Conservation (phyloP, 2,797 vertebrate genomes). For the Galaxias olidus region DNA sequence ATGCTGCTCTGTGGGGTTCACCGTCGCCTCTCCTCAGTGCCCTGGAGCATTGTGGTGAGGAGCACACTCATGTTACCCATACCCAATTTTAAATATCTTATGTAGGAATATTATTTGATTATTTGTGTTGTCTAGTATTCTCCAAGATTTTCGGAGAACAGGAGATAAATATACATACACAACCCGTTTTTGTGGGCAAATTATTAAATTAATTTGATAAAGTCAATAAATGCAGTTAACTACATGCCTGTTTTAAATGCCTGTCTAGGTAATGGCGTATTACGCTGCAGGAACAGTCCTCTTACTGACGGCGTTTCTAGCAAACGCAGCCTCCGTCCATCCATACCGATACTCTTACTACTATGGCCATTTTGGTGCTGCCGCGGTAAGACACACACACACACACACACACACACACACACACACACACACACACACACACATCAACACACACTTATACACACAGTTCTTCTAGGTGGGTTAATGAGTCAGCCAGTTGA, state of each 20-base stretch:
- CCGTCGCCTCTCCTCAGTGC: slow-evolving; percentile 67
- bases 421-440: slow-evolving; percentile 9
- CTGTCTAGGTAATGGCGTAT: slow-evolving; percentile 72
- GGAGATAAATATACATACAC: no score
- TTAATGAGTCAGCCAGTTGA: no score
- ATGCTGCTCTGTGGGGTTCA: slow-evolving; percentile 76
- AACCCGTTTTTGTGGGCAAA: no score
- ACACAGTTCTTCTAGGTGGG: not conserved
- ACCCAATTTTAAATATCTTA: no score
- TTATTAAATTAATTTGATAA: no score
- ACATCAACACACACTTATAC: not conserved
- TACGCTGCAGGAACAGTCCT: slow-evolving; percentile 71
- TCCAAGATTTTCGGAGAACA: no score
- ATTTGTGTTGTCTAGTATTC: no score
- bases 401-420: no score
- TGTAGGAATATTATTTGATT: no score
- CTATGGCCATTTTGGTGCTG: slow-evolving; percentile 75
- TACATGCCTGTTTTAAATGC: not conserved
- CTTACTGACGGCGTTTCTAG: slow-evolving; percentile 83
- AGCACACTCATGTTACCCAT: no score
- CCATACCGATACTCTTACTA: fast-evolving
- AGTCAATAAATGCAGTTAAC: no score
- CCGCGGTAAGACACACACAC: slow-evolving; percentile 76
- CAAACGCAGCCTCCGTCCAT: slow-evolving; percentile 66
- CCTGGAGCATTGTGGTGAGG: slow-evolving; percentile 86